phyloP scores from a whole-genome alignment of 2,113 vertebrate genomes.

The Macrotis lagotis region DNA sequence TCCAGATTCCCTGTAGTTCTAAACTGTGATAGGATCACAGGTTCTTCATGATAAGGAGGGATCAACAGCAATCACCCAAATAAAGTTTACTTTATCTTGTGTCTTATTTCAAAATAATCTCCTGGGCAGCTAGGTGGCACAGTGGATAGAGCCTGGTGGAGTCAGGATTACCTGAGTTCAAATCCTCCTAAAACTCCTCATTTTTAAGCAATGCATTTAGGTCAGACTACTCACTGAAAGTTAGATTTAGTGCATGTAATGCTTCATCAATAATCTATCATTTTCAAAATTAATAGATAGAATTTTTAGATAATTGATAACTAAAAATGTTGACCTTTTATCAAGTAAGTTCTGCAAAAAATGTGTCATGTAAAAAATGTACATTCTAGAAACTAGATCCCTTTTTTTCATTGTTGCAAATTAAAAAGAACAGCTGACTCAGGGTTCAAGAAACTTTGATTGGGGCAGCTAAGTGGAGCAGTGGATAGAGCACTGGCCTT shows the following conservation, averaged over 20 bases:
- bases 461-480: no score
- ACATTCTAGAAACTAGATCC: neutral
- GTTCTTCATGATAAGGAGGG: neutral
- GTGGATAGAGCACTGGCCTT: no score
- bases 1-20: neutral
- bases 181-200: neutral
- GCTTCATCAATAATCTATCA: neutral
- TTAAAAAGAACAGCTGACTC: neutral
- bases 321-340: neutral
- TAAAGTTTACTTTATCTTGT: neutral
- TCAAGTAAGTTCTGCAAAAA: neutral
- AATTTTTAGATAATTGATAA: neutral
- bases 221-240: neutral
- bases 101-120: neutral
- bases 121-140: no score
- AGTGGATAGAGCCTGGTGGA: no score
- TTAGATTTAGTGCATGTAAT: neutral
- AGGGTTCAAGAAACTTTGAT: neutral
- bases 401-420: neutral
- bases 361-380: neutral
- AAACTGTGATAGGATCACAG: neutral
- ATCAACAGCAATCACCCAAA: neutral
- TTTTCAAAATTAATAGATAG: neutral
- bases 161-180: no score
- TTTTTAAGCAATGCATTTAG: neutral